Evolutionary conservation across 2,888 invertebrate species (phyloP), one percentile per base, ranked within the genome.

Genomic region (Mellilla xanthometata): DNA sequence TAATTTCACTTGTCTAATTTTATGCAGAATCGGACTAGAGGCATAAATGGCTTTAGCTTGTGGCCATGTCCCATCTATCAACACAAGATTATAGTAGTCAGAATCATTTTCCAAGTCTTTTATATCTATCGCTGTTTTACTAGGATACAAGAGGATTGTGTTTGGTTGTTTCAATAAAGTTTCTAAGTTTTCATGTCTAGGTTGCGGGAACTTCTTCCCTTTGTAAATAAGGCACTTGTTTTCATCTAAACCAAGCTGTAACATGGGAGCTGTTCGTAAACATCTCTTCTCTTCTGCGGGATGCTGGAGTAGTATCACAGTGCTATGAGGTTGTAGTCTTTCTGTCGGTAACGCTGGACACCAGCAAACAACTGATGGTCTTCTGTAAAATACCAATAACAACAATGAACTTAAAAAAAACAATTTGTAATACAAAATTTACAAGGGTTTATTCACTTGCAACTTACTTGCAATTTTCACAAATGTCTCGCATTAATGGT

Each of bases 11-110:
- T 97, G 96, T 64, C 91, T 93, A 46, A 97, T 80, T 39, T 89
- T 85, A 62, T 95, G 95, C 35, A 98, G 87, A 48, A 93, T 87
- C 8, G 94, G 92, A 74, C 96, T 97, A 52, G 95, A 94, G 34
- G 95, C 92, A 81, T 95, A 98, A 52, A 98, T 96, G 7, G 96
- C 95, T 79, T 96, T 97, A 2, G 98, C 97, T 81, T 98, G 98
- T 0, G 97, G 95, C 98, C 98, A 98, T 6, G 98, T 98, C 2
- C 98, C 98, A 89, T 98, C 98, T 53, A 98, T 92, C 28, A 98
- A 83, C 30, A 98, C 90, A 39, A 98, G 87, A 75, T 96, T 97
- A 70, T 95, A 96, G 6, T 90, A 91, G 29, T 79, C 82, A 54
- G 68, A 62, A 39, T 85, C 81, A 58, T 84, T 81, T 44, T 81